These are phyloP conservation scores for Perccottus glenii DNA, from an alignment of 2,113 vertebrate genomes.

Conservation along the genomic window DNA sequence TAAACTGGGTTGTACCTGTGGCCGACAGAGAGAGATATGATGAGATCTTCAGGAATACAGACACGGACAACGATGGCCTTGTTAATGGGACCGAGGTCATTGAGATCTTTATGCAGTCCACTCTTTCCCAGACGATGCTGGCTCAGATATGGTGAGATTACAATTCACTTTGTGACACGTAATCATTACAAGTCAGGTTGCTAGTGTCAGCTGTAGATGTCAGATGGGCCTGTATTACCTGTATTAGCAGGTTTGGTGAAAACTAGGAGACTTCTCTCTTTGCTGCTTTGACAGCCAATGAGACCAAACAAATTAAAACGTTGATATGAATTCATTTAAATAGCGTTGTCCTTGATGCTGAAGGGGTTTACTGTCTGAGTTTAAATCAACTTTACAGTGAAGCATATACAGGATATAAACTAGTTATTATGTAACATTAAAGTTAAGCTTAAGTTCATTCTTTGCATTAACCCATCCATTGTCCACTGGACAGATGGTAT, in stretches of 20 bases:
- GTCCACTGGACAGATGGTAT: too few species aligned
- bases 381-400: too few species aligned
- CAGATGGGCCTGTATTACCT: neutral
- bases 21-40: slow-evolving; percentile 88
- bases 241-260: neutral
- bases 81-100: slow-evolving; percentile 94
- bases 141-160: slow-evolving; percentile 94
- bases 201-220: neutral
- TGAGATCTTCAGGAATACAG: slow-evolving; percentile 91
- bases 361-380: too few species aligned
- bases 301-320: too few species aligned
- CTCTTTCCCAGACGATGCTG: slow-evolving; percentile 89
- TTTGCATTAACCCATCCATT: too few species aligned
- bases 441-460: too few species aligned
- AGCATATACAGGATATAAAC: too few species aligned
- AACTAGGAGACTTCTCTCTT: neutral
- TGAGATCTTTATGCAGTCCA: slow-evolving; percentile 97
- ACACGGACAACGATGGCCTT: slow-evolving; percentile 88
- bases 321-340: too few species aligned
- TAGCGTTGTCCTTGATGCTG: too few species aligned
- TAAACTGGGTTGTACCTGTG: slow-evolving; percentile 89
- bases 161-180: neutral
- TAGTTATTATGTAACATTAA: too few species aligned
- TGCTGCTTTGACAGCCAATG: too few species aligned
- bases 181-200: neutral